Conservation (phyloP, 2,797 vertebrate genomes). For the Sarcophilus harrisii region DNA sequence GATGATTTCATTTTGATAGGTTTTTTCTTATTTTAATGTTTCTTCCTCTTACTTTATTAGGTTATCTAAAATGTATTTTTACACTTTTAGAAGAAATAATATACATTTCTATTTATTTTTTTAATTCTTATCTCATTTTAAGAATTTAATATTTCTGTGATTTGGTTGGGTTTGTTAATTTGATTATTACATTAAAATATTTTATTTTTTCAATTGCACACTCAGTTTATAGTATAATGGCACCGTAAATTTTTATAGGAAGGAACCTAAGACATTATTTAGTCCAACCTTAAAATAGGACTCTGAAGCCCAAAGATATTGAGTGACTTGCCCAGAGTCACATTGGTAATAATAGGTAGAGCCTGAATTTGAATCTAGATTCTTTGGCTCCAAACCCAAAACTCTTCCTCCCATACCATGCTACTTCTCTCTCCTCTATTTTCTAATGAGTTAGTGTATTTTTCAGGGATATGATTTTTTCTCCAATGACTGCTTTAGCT, state of each 20-base stretch:
- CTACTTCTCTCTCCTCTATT: not conserved
- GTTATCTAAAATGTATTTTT: not conserved
- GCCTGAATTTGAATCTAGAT: not conserved
- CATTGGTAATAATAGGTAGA: not conserved
- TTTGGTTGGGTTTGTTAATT: not conserved
- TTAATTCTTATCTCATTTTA: not conserved
- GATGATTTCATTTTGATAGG: too few species aligned
- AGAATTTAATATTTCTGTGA: not conserved
- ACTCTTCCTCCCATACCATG: too few species aligned
- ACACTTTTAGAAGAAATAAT: not conserved
- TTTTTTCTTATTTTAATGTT: too few species aligned
- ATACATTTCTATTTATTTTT: not conserved
- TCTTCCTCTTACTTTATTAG: too few species aligned
- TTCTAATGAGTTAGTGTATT: not conserved
- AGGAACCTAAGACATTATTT: not conserved
- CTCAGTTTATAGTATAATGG: not conserved
- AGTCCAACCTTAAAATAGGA: not conserved
- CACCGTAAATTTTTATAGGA: not conserved
- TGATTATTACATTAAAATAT: not conserved
- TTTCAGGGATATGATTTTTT: not conserved
- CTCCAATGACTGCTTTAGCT: not conserved
- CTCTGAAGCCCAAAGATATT: not conserved
- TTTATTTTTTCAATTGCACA: not conserved
- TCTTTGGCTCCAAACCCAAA: too few species aligned
- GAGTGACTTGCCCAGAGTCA: not conserved